Base-by-base conservation (phyloP, 1,140 invertebrate genomes). In the Drosophila nikananu region DNA sequence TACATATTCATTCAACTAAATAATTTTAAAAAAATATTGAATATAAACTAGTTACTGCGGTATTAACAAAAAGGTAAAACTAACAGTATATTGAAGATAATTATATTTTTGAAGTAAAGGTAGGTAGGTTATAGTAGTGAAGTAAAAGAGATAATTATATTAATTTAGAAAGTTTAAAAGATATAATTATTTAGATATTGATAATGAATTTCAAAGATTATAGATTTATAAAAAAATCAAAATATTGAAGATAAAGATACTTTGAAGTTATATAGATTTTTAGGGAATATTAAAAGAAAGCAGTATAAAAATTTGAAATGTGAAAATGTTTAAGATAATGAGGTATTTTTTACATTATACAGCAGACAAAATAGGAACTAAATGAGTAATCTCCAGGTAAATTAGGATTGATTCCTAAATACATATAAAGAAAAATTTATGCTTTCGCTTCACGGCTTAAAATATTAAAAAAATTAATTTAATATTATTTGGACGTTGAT, bases 401-500 rank as follows among this genome's bases (percentile, higher is more conserved):
- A 25, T 8, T n/a, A 49, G 23, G 23, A 49, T 15, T 10, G 23
- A 49, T 27, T 27, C 15, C 8, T 51, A n/a, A 49, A 27, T 10
- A 27, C 9, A 27, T 49, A n/a, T 3, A 8, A n/a, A n/a, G 8
- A 8, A n/a, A n/a, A 27, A n/a, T 10, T 2, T 13, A 23, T 23
- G 6, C 19, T 5, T 13, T 46, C 44, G 10, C 12, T 15, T 48
- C 2, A 6, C 8, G 17, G 3, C 39, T 42, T 60, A 59, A 42
- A 60, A 44, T 35, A 60, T 19, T 44, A 30, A 35, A 30, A 59
- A 60, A 48, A 57, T 48, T 19, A 15, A 32, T 57, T 49, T 51
- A 23, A 46, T 39, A n/a, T 42, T 66, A 42, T 57, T 71, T 71
- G 51, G 68, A 68, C 44, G 35, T 27, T 42, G 46, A 15, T 77